These are phyloP conservation scores for Notocelia uddmanniana DNA, from an alignment of 2,888 invertebrate genomes.

Conservation along the genomic window DNA sequence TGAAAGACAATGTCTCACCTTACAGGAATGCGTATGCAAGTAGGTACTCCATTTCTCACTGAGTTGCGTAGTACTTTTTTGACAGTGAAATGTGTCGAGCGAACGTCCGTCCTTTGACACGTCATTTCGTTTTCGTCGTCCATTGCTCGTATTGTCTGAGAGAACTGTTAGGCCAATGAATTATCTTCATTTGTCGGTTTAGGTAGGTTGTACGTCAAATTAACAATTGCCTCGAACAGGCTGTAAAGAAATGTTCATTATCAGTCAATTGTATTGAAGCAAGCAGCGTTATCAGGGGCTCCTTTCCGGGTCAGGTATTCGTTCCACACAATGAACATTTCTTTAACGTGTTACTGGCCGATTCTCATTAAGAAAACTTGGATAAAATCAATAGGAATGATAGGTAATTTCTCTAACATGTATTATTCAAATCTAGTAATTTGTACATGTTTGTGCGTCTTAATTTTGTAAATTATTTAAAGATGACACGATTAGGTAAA, in stretches of 20 bases:
- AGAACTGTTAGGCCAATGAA: slow-evolving; percentile 40
- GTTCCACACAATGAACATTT: slow-evolving; percentile 59
- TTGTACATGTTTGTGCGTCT: not conserved
- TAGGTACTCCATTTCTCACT: slow-evolving; percentile 28
- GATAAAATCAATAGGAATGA: slow-evolving; percentile 33
- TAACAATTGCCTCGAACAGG: slow-evolving; percentile 48
- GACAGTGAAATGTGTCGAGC: slow-evolving; percentile 43
- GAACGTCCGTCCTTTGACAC: slow-evolving; percentile 33
- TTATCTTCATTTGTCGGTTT: slow-evolving; percentile 34
- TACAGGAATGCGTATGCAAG: slow-evolving; percentile 7
- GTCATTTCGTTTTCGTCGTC: slow-evolving; percentile 23
- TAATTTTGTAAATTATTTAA: not conserved
- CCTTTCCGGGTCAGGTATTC: slow-evolving; percentile 65
- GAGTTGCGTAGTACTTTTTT: slow-evolving; percentile 36
- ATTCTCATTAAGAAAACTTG: slow-evolving; percentile 29
- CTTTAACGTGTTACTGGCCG: slow-evolving; percentile 12
- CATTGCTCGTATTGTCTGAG: slow-evolving; percentile 30
- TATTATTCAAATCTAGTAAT: slow-evolving; percentile 25
- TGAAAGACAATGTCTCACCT: no score
- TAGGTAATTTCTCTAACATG: slow-evolving; percentile 28
- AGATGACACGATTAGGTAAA: not conserved
- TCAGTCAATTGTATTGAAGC: slow-evolving; percentile 54
- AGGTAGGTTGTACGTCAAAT: slow-evolving; percentile 31
- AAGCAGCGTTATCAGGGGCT: slow-evolving; percentile 56
- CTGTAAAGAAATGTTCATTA: slow-evolving; percentile 51